Evolutionary conservation across 1,140 invertebrate species (phyloP).

Genomic region (Trinorchestia longiramus): DNA sequence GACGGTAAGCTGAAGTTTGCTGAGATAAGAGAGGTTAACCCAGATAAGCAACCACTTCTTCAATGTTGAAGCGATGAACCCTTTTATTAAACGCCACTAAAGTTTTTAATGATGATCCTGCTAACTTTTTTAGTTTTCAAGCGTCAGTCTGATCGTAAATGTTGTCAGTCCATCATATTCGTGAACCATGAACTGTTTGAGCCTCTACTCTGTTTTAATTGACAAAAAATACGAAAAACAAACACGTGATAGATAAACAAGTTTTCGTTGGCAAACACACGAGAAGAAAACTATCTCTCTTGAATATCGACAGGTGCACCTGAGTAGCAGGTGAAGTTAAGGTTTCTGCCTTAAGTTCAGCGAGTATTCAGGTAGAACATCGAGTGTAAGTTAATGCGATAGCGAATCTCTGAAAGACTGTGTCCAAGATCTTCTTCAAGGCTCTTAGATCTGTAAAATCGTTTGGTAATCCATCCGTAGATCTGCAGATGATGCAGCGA

Average conservation of each 20-base stretch:
- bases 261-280: not conserved
- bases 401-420: not conserved
- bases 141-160: too few relatives aligned
- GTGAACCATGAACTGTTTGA: too few relatives aligned
- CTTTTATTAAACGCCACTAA: not conserved
- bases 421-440: not conserved
- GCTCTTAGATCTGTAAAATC: not conserved
- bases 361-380: not conserved
- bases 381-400: not conserved
- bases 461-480: not conserved
- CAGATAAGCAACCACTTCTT: too few relatives aligned
- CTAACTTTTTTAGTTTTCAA: too few relatives aligned
- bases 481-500: too few relatives aligned
- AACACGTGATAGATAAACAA: not conserved
- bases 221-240: too few relatives aligned
- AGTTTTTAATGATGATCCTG: not conserved
- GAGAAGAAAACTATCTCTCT: not conserved
- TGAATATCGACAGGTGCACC: not conserved
- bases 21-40: not conserved
- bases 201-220: too few relatives aligned
- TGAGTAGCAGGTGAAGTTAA: not conserved
- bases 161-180: too few relatives aligned
- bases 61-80: too few relatives aligned
- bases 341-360: not conserved
- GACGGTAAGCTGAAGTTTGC: not conserved